These are phyloP conservation scores for Maniola hyperantus DNA, from an alignment of 2,888 invertebrate genomes.

Conservation along the genomic window DNA sequence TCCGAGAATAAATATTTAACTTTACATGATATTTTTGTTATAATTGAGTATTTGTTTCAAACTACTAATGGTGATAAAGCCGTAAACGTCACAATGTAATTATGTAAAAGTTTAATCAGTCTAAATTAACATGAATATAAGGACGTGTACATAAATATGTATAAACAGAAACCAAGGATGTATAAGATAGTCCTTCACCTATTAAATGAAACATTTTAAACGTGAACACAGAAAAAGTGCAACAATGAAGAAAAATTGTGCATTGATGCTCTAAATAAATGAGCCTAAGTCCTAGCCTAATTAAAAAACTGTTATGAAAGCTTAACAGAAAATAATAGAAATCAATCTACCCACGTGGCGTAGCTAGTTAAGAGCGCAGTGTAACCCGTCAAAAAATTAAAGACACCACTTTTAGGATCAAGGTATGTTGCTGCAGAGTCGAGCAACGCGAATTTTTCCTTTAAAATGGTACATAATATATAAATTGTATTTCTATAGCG, in stretches of 20 bases:
- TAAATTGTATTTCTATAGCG: neutral
- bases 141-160: constrained; percentile 23
- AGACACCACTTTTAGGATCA: constrained; percentile 51
- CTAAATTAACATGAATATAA: constrained; percentile 7
- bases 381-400: constrained; percentile 60
- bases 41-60: neutral
- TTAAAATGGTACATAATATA: neutral
- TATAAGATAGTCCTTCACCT: constrained; percentile 59
- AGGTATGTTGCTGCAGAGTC: neutral
- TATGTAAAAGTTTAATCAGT: neutral
- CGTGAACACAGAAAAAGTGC: constrained; percentile 66
- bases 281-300: constrained; percentile 34
- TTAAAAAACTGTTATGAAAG: constrained; percentile 25
- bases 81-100: neutral
- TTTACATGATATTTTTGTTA: neutral
- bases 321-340: constrained; percentile 47
- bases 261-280: constrained; percentile 50
- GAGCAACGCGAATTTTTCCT: neutral
- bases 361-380: constrained; percentile 62
- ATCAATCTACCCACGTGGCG: constrained; percentile 48
- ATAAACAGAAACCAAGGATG: constrained; percentile 20
- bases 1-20: neutral
- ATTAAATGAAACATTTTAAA: constrained; percentile 49
- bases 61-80: neutral
- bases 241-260: constrained; percentile 64